Evolutionary conservation across 2,797 vertebrate genomes (phyloP), one percentile per base, ranked within the genome.

Genomic region (Balearica regulorum): DNA sequence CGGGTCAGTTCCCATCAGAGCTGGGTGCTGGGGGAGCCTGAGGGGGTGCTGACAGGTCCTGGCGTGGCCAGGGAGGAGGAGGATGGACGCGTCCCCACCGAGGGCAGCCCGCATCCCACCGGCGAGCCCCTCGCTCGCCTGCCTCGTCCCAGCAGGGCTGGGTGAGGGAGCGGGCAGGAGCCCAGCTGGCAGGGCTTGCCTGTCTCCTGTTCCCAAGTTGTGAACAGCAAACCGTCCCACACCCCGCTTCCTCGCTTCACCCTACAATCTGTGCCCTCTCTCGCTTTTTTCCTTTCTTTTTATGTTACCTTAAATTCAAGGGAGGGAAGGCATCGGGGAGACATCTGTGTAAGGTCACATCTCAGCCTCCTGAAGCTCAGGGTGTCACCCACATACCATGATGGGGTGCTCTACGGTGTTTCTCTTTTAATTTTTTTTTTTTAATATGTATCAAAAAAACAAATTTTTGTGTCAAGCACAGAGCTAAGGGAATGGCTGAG

Each of bases 181-280:
- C 35, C 49, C 39, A 24, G 22, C 35, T 24, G 61, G 22, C 49
- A 81, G 46, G 44, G 17, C 31, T 69, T 69, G 29, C n/a, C 33
- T 73, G 10, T 25, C 43, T 66, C 35, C 53, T 64, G 8, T 35
- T 35, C n/a, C n/a, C 7, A 1, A 35, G 31, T 20, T 53, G 43
- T 19, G 44, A 65, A 37, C 1, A 3, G 66, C 26, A 16, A 76
- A 2, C 12, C 5, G 0, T 17, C 46, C 61, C 65, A 55, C 66
- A 39, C 0, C 6, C 3, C 0, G 0, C 28, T 83, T 58, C 31
- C 28, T 53, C 0, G 0, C 29, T 37, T 89, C 51, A 41, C 11
- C 37, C 57, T 57, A 9, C 39, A 60, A 3, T 22, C 60, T 57
- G 6, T 31, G 58, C 33, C 25, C 24, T 62, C 11, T 39, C 43